Evolutionary conservation across 2,797 vertebrate genomes (phyloP).

Genomic region (Poecilia gillii): DNA sequence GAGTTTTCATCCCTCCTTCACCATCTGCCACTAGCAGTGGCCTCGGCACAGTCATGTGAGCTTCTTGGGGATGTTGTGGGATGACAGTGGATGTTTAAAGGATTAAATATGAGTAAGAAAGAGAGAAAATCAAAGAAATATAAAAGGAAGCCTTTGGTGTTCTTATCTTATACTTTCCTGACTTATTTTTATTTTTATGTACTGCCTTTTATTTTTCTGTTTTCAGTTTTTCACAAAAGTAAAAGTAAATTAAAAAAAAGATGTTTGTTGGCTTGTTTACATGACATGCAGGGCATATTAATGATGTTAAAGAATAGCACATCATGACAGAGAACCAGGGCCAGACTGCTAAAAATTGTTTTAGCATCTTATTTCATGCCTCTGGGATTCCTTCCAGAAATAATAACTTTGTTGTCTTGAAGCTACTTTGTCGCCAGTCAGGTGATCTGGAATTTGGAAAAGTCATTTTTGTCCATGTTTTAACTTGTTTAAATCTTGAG

Average conservation of each 20-base stretch:
- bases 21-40: conserved; percentile 76
- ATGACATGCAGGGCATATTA: not conserved
- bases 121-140: not conserved
- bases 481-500: not conserved
- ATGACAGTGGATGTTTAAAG: conserved; percentile 3
- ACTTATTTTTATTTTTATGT: not conserved
- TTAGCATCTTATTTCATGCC: not conserved
- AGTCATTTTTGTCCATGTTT: not conserved
- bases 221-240: not conserved
- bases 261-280: not conserved
- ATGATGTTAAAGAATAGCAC: not conserved
- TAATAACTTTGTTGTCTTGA: not conserved
- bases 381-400: not conserved
- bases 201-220: not conserved
- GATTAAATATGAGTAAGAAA: not conserved
- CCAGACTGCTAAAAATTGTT: not conserved
- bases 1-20: conserved; percentile 73
- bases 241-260: not conserved
- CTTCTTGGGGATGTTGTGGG: conserved; percentile 29
- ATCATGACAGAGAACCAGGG: not conserved
- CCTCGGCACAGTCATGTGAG: conserved; percentile 50
- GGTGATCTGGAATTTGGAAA: not conserved
- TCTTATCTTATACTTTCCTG: not conserved
- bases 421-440: not conserved
- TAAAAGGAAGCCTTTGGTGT: not conserved